A percentile compares a stretch with the other conserved stretches of the same genome.
Evolutionary conservation across 2,888 invertebrate genomes (phyloP).

Genomic region (Sarcophaga caerulescens): DNA sequence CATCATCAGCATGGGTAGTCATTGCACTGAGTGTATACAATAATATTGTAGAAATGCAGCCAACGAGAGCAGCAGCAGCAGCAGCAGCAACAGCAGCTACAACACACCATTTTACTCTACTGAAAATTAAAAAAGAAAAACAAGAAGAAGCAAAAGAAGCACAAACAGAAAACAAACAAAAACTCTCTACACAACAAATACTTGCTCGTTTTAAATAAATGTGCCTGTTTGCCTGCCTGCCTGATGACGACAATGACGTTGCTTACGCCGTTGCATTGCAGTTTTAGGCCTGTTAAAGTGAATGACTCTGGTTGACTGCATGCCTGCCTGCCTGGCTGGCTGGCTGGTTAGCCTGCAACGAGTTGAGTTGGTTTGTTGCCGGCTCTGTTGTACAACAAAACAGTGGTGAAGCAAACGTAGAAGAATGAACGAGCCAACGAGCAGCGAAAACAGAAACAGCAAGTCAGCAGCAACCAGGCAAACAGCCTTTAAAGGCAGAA

Average conservation of each 20-base stretch:
- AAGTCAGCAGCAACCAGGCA: conserved; percentile 68
- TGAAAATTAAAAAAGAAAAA: conserved; percentile 48
- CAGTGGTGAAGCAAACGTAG: not conserved
- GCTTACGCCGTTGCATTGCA: conserved; percentile 25
- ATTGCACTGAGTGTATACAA: conserved; percentile 69
- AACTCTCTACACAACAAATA: conserved; percentile 50
- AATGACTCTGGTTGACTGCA: conserved; percentile 38
- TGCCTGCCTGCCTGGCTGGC: conserved; percentile 28
- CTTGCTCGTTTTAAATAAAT: conserved; percentile 14
- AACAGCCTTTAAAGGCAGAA: conserved; percentile 65
- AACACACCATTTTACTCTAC: conserved; percentile 28
- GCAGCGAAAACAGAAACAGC: conserved; percentile 60
- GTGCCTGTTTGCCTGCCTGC: conserved; percentile 7
- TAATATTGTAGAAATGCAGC: conserved; percentile 10
- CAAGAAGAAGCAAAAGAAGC: conserved; percentile 47
- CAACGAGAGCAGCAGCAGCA: conserved; percentile 36
- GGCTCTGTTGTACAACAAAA: conserved; percentile 25
- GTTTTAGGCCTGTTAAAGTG: conserved; percentile 27
- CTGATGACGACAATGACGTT: conserved; percentile 51
- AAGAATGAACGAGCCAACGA: conserved; percentile 19
- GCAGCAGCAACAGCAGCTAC: conserved; percentile 44
- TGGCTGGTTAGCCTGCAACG: conserved; percentile 48
- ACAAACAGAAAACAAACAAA: conserved; percentile 52
- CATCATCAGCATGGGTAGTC: conserved; percentile 70
- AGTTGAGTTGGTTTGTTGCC: conserved; percentile 46